A percentile compares a stretch with the other conserved stretches of the same genome.
Evolutionary conservation across 2,113 vertebrate genomes (phyloP).

Genomic region (Orcinus orca): DNA sequence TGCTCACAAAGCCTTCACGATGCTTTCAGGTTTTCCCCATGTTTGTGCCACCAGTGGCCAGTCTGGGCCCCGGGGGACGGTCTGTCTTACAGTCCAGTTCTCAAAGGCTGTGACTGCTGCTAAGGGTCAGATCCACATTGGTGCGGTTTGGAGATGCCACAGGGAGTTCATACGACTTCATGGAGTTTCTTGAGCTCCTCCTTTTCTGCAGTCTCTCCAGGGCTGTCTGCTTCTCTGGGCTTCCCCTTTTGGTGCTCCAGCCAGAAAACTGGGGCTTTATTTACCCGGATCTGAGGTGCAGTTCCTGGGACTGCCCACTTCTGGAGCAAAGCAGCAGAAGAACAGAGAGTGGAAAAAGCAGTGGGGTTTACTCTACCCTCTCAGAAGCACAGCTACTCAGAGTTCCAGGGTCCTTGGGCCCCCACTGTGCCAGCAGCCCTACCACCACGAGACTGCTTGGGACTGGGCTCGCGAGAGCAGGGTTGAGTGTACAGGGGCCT

Average conservation of each 20-base stretch:
- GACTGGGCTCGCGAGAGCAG: neutral
- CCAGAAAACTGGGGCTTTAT: neutral
- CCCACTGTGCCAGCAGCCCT: fast-evolving
- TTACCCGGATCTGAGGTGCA: neutral
- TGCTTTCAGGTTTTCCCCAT: neutral
- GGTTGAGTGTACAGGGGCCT: neutral
- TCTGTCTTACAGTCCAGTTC: neutral
- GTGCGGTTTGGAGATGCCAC: neutral
- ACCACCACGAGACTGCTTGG: neutral
- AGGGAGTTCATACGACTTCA: neutral
- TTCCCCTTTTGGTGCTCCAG: neutral
- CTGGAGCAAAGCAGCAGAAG: neutral
- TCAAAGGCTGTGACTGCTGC: neutral
- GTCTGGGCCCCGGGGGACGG: neutral
- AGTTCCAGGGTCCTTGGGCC: neutral
- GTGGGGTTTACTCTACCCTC: neutral
- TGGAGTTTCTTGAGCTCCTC: neutral
- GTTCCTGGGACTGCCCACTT: neutral
- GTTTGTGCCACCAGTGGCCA: neutral
- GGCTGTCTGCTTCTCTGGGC: neutral
- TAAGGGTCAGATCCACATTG: neutral
- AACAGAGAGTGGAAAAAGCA: neutral
- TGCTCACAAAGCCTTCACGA: neutral
- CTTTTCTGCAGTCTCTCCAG: neutral
- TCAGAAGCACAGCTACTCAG: neutral